Evolutionary conservation across 2,113 vertebrate genomes (phyloP).

Genomic region (Otolemur garnettii): DNA sequence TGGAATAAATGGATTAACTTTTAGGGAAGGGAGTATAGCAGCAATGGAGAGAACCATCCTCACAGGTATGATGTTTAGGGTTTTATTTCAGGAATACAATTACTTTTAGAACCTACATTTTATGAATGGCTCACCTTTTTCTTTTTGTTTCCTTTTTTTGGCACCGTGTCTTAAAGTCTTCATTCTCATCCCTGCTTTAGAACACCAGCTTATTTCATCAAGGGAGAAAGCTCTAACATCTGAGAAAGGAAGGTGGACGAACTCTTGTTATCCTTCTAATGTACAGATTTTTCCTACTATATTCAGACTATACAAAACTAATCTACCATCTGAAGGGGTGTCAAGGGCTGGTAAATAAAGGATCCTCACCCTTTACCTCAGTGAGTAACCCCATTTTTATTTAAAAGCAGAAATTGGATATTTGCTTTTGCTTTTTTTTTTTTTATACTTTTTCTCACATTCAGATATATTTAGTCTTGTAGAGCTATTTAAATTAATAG

Average conservation of each 20-base stretch:
- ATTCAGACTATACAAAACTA: slow-evolving; percentile 32
- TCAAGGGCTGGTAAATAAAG: slow-evolving; percentile 46
- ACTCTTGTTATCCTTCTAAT: not conserved
- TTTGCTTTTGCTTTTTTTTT: slow-evolving; percentile 28
- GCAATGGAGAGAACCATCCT: not conserved
- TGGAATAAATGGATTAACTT: not conserved
- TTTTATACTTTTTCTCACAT: not conserved
- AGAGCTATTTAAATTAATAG: not conserved
- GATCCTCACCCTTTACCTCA: slow-evolving; percentile 51
- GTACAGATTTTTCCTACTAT: slow-evolving; percentile 10
- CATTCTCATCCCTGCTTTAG: slow-evolving; percentile 28
- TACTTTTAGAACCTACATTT: not conserved
- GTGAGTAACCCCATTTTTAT: slow-evolving; percentile 53
- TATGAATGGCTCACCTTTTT: not conserved
- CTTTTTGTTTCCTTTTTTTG: not conserved
- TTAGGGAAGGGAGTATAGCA: not conserved
- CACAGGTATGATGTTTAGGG: not conserved
- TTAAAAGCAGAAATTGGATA: not conserved
- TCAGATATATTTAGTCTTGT: slow-evolving; percentile 9
- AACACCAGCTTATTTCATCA: slow-evolving; percentile 11
- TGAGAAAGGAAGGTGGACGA: not conserved
- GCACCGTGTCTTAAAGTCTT: not conserved
- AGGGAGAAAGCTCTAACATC: slow-evolving; percentile 33
- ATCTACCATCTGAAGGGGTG: not conserved
- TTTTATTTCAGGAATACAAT: not conserved